Evolutionary conservation across 2,113 vertebrate species (phyloP).

Genomic region (Elgaria multicarinata): DNA sequence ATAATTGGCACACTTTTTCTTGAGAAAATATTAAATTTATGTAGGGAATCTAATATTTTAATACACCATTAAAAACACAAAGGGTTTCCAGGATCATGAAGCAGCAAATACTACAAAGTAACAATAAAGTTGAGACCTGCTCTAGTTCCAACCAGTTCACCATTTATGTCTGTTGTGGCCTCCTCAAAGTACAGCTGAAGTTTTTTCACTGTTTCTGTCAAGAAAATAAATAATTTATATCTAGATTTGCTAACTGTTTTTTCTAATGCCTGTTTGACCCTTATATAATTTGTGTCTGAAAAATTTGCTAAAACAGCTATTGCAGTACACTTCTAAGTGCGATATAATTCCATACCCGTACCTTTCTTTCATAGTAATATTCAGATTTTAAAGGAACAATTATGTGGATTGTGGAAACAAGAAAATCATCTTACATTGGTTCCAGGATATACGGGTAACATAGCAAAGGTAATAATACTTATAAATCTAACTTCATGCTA

Average conservation of each 20-base stretch:
- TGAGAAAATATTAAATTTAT: background rate
- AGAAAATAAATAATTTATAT: background rate
- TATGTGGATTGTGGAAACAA: conserved; percentile 86
- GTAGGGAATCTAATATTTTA: background rate
- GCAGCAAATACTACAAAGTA: background rate
- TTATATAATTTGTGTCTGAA: background rate
- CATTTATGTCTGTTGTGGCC: background rate
- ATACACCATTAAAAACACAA: too few species aligned
- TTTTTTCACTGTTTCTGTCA: background rate
- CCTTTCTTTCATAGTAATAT: conserved; percentile 82
- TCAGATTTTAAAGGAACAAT: conserved; percentile 85
- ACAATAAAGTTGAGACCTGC: background rate
- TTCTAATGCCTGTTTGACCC: background rate
- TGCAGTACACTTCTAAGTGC: background rate
- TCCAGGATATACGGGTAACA: conserved; percentile 86
- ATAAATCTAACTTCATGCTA: background rate
- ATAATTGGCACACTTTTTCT: background rate
- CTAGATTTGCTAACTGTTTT: background rate
- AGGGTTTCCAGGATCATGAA: background rate
- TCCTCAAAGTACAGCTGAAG: background rate
- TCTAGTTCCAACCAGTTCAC: background rate
- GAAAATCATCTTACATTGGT: conserved; percentile 82
- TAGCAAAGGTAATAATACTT: conserved; percentile 83
- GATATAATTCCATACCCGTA: background rate
- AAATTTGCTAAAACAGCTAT: background rate